Conservation (phyloP, 2,888 invertebrate species). For the Miltochrista miniata region DNA sequence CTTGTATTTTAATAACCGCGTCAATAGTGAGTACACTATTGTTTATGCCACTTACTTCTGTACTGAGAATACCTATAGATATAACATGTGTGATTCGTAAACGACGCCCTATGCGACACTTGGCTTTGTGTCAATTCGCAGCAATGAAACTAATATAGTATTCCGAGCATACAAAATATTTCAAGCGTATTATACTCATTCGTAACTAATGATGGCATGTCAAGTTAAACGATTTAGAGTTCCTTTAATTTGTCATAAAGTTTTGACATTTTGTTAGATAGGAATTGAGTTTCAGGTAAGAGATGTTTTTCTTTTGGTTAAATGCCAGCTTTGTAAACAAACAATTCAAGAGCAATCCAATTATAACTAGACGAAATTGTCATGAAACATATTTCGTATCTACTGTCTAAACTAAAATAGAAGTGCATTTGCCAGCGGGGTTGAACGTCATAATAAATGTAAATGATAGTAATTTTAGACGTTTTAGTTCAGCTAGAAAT, state of each 20-base stretch:
- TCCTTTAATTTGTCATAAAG: conserved; percentile 12
- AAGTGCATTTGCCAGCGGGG: conserved; percentile 15
- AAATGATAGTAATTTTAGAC: too few species aligned
- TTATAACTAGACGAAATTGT: conserved; percentile 44
- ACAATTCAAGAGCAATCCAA: conserved; percentile 57
- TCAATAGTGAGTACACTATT: conserved; percentile 30
- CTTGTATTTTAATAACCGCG: conserved; percentile 4
- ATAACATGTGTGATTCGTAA: conserved; percentile 55
- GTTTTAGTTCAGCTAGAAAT: not conserved
- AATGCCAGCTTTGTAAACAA: conserved; percentile 59
- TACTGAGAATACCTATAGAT: conserved; percentile 51
- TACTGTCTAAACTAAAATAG: conserved; percentile 23
- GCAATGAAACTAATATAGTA: conserved; percentile 49
- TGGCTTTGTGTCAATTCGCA: conserved; percentile 67
- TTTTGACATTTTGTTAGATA: conserved; percentile 8
- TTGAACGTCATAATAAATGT: too few species aligned
- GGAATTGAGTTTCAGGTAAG: conserved; percentile 16
- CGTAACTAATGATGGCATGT: conserved; percentile 20
- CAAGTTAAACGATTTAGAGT: conserved; percentile 22
- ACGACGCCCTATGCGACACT: conserved; percentile 51
- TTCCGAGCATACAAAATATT: conserved; percentile 41
- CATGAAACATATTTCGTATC: conserved; percentile 32
- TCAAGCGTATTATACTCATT: conserved; percentile 38
- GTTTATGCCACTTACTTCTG: conserved; percentile 48
- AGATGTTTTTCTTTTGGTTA: conserved; percentile 45